Evolutionary conservation across 1,140 invertebrate genomes (phyloP).

Genomic region (Euura saliciscinereae): DNA sequence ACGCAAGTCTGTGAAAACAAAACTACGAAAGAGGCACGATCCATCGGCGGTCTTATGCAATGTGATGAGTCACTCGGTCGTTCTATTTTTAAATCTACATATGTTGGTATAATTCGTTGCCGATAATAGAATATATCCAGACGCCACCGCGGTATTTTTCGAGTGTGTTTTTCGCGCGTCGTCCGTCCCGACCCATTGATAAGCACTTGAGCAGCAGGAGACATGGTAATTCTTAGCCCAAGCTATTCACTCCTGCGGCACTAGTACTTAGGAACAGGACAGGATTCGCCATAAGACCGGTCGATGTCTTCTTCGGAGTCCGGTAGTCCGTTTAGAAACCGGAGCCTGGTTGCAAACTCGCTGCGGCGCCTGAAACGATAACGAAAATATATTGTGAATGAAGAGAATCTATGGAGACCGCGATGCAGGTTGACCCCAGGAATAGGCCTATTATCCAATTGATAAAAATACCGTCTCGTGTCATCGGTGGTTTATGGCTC

Average conservation of each 20-base stretch:
- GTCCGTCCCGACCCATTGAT: constrained; percentile 73
- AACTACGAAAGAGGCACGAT: too few relatives aligned
- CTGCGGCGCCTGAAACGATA: too few relatives aligned
- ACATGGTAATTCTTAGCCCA: constrained; percentile 62
- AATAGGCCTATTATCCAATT: not conserved
- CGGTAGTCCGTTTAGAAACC: too few relatives aligned
- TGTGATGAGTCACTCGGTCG: too few relatives aligned
- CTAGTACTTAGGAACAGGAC: constrained; percentile 87
- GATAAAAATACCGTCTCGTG: not conserved
- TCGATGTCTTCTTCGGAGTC: too few relatives aligned
- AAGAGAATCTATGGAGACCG: not conserved
- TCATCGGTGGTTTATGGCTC: not conserved
- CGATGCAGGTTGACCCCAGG: not conserved
- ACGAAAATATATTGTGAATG: too few relatives aligned
- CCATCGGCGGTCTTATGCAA: too few relatives aligned
- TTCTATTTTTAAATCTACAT: too few relatives aligned
- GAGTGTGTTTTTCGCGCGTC: constrained; percentile 22
- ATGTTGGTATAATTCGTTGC: too few relatives aligned
- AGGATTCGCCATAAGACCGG: constrained; percentile 46
- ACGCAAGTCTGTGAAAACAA: not conserved
- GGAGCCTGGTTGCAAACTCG: too few relatives aligned
- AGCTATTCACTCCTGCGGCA: constrained; percentile 79
- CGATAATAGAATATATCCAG: too few relatives aligned
- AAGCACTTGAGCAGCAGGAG: constrained; percentile 90
- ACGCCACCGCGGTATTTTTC: too few relatives aligned